Evolutionary conservation across 2,888 invertebrate species (phyloP), one percentile per base, ranked within the genome.

Genomic region (Eupithecia subumbrata): DNA sequence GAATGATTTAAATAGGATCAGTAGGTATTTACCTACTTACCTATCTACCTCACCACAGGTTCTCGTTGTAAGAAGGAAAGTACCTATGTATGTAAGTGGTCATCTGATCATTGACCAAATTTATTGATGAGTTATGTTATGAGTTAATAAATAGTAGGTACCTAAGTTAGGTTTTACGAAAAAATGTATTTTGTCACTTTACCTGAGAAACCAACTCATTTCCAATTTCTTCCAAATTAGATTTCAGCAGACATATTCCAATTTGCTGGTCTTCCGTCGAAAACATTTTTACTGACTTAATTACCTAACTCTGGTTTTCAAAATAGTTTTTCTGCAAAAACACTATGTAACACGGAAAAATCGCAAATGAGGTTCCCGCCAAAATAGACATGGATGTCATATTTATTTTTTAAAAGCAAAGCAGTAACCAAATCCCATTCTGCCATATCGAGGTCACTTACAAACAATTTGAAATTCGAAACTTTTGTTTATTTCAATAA

Each of bases 241-340:
- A 88, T 82, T 93, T 92, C 2, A 93, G 79, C 73, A 92, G 83
- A 83, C 90, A 93, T 84, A 93, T 93, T 86, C 89, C 86, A 71
- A 92, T 82, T 86, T 94, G 92, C 80, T 91, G 92, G 76, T 91
- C 84, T 81, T 91, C 89, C 5, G 90, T 89, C 30, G 88, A 86
- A 83, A 88, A 89, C 94, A 94, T 94, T 79, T 79, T 91, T 9
- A 69, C 11, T 40, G 52, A 40, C 40, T 70, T 68, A 45, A 5
- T 40, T 68, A 14, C 18, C 60, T 73, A 40, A 37, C 25, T 22
- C 14, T 4, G 37, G 14, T 56, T 69, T 70, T n/a, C 18, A 37
- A 52, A 70, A 56, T 66, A 72, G 34, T 66, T 72, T 34, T 22
- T 14, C 7, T 45, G 63, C 30, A 63, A 63, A 63, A 63, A 30